Conservation (phyloP, 1,140 invertebrate species). For the Sycophaga agraensis region DNA sequence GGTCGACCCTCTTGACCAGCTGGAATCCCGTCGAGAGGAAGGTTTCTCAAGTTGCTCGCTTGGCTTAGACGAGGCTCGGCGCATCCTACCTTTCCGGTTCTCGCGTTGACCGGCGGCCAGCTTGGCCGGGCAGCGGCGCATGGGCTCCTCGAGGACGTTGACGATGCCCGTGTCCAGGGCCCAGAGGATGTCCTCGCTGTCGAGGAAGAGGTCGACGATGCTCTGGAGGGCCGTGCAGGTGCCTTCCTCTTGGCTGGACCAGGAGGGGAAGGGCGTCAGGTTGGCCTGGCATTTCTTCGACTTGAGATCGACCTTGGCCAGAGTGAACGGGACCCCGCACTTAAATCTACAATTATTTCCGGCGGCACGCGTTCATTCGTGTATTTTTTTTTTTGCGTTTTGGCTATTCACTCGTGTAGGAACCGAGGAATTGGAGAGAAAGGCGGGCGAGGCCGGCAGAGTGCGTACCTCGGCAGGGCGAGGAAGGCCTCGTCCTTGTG, state of each 20-base stretch:
- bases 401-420: no score
- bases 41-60: no score
- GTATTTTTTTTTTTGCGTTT: no score
- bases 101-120: constrained; percentile 65
- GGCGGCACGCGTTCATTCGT: no score
- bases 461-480: constrained; percentile 55
- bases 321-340: constrained; percentile 63
- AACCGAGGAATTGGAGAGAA: no score
- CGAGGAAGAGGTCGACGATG: constrained; percentile 63
- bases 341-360: constrained; percentile 48
- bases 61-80: no score
- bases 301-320: constrained; percentile 60
- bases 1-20: constrained; percentile 60
- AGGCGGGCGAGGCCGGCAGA: no score
- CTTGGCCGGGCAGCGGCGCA: constrained; percentile 66
- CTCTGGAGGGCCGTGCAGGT: constrained; percentile 65
- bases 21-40: constrained; percentile 21
- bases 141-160: constrained; percentile 65
- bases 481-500: constrained; percentile 61
- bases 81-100: constrained; percentile 55
- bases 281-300: constrained; percentile 51
- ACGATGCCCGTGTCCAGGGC: constrained; percentile 68
- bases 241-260: constrained; percentile 66
- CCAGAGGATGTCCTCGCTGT: constrained; percentile 66
- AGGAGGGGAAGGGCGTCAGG: constrained; percentile 64